Evolutionary conservation across 2,888 invertebrate genomes (phyloP), one percentile per base, ranked within the genome.

Genomic region (Philopedon plagiatum): DNA sequence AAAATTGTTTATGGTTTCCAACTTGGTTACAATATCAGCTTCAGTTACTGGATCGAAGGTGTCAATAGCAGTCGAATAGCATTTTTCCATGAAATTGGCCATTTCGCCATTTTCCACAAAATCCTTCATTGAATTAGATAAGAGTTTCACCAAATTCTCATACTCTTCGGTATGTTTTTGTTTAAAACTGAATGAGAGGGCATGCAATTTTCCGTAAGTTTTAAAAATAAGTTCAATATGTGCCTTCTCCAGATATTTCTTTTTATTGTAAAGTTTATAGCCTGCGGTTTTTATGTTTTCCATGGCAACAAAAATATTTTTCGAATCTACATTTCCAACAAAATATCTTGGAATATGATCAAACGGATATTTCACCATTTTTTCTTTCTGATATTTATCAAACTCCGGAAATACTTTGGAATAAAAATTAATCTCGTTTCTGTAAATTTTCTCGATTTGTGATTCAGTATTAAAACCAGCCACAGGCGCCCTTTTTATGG

Each of bases 401-500:
- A n/a, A n/a, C n/a, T n/a, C n/a, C n/a, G n/a, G n/a, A n/a, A n/a
- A n/a, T n/a, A n/a, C n/a, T n/a, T n/a, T n/a, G n/a, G n/a, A n/a
- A 15, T 64, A 70, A 34, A 70, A 64, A 21, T 44, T 51, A n/a
- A 64, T 37, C 37, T 64, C 70, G 23, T 63, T 64, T 21, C 15
- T 58, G 49, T 54, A 70, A 29, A 58, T 37, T 7, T 56, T 18
- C 13, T 34, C 61, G 18, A 15, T 39, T 15, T 34, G 32, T 9
- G 1, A 9, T 2, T 1, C 11, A 0, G 1, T 19, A 13, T 34
- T 44, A 26, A 57, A n/a, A 5, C 29, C 19, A n/a, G 5, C 9
- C 9, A 1, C 18, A n/a, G n/a, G n/a, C n/a, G n/a, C n/a, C n/a
- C n/a, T n/a, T n/a, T n/a, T n/a, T n/a, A n/a, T n/a, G n/a, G n/a